A percentile compares a stretch with the other conserved stretches of the same genome.
phyloP scores from a whole-genome alignment of 2,797 vertebrate species.

The Molossus molossus region DNA sequence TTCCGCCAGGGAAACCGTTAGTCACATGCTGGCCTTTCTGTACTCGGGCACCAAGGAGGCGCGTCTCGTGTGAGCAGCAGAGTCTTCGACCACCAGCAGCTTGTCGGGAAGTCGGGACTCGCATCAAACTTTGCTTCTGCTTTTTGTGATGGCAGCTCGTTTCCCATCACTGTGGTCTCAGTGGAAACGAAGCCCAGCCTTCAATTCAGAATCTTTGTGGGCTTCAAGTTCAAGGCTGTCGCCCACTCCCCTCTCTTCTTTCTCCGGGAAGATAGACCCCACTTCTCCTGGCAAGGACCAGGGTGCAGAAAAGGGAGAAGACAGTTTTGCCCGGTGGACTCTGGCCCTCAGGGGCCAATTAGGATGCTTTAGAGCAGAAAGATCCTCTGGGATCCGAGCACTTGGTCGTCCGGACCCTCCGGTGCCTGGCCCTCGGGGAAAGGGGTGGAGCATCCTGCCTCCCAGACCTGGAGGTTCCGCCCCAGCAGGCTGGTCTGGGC shows the following conservation, averaged over 20 bases:
- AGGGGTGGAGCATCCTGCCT: background rate
- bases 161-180: background rate
- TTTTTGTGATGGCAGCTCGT: background rate
- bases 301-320: background rate
- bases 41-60: constrained; percentile 10
- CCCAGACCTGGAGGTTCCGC: background rate
- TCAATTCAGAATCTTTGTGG: background rate
- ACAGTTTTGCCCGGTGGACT: background rate
- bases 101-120: background rate
- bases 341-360: constrained; percentile 60
- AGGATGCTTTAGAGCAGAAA: constrained; percentile 59
- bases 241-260: background rate
- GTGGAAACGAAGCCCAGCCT: constrained; percentile 39
- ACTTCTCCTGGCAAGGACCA: background rate
- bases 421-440: background rate
- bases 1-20: constrained; percentile 59
- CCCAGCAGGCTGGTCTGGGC: background rate
- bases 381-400: constrained; percentile 65
- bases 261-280: constrained; percentile 1
- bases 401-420: constrained; percentile 49
- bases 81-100: constrained; percentile 31
- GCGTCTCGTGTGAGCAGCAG: constrained; percentile 59
- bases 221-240: background rate
- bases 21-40: constrained; percentile 38
- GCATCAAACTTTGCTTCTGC: background rate